Base-by-base conservation (phyloP, 2,888 invertebrate species). In the Nasonovia ribisnigri region DNA sequence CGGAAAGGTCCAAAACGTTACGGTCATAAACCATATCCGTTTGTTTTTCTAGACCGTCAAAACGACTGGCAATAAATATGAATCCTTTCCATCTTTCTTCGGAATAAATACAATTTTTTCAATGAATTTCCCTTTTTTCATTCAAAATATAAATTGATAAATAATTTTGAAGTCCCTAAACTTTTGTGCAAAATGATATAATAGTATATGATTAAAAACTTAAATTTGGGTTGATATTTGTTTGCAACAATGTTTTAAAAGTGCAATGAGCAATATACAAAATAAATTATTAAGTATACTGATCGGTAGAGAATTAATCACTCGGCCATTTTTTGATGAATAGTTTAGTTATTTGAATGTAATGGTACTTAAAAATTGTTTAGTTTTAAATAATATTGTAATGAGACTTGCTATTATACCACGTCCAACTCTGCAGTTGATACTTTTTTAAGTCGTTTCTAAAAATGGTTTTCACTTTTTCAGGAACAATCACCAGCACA, bases 401-500 rank as follows among this genome's bases (percentile, higher is more conserved):
- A 36, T 3, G 36, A 36, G 20, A 77, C 6, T 77, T 36, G 36
- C 36, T 36, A 36, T 77, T 16, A 67, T 67, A n/a, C n/a, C 16
- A 36, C 20, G 6, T 77, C 16, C 67, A 36, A 77, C 36, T 77
- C 67, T 36, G 20, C 36, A 6, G 6, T 36, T 77, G 36, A 36
- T 20, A 67, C 6, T 57, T 42, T 90, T 46, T 90, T 6, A 20
- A 84, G 16, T 67, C 6, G 20, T 77, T 77, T 36, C 6, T 36
- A 20, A 77, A 67, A 36, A 77, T 36, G 16, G 20, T 77, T 20
- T 77, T 77, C 36, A 20, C 2, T 77, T 77, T 77, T 92, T n/a
- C 94, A 94, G 94, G 94, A 60, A 94, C 94, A 29, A 94, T 94
- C 91, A 94, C 94, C 29, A 95, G 95, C 94, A 96, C 96, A 94